Base-by-base conservation (phyloP, 2,888 invertebrate species). In the Leptinotarsa juncta region DNA sequence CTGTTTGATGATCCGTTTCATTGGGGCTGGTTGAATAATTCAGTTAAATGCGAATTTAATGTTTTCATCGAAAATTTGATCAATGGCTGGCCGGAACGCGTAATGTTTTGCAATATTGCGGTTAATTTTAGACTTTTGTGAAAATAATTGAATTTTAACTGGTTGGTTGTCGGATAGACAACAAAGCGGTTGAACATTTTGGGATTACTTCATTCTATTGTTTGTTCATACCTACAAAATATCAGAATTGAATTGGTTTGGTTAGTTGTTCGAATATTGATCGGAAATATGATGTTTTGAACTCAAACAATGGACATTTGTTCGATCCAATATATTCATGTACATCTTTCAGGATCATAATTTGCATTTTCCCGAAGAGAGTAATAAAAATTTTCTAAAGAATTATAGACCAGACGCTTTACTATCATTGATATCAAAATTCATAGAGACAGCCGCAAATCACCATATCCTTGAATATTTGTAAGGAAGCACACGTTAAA, bases 61-160 rank as follows among this genome's bases (percentile, higher is more conserved):
- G 57, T 23, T 57, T 57, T 57, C 23, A 23, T 26, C 57, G 57
- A 20, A 57, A 23, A 57, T 57, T 57, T 23, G 20, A 57, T 57
- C 57, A 57, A 57, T 57, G 57, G 23, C 23, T 14, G 10, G 10
- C 16, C 4, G 57, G 20, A 57, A 23, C 57, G 20, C 15, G 4
- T 14, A 23, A 23, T 57, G 23, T 57, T 57, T 15, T 57, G 23
- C 57, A 57, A 57, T 57, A 23, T 57, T 57, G 57, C 23, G 57
- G 57, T 26, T 15, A 57, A 57, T 57, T 57, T 57, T 57, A 15
- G 23, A 23, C 57, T 23, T 53, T 57, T 57, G 57, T 14, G 57
- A 57, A 26, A 14, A 14, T 26, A 57, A 57, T 57, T 57, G 20
- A 57, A 57, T 57, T 57, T 23, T 15, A 57, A 26, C 23, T 23